Evolutionary conservation across 1,140 invertebrate species (phyloP), one percentile per base, ranked within the genome.

Genomic region (Trichonephila clavipes): DNA sequence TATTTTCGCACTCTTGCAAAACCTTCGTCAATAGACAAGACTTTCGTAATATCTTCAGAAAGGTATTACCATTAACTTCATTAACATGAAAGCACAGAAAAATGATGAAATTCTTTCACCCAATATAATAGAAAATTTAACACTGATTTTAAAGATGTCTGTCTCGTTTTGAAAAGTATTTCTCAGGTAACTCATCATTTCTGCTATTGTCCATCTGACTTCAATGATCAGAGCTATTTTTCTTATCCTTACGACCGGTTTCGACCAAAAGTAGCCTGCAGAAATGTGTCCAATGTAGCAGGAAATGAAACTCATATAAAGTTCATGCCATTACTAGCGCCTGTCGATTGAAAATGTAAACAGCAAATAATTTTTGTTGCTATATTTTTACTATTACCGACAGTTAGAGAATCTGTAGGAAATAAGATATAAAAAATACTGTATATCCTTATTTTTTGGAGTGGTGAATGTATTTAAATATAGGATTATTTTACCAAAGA

Each of bases 301-400:
- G 90, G 34, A 92, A 92, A 92, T 92, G 90, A 92, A 92, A 59
- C n/a, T 51, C 24, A 72, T 18, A 51, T 51, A 51, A 51, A 64
- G 18, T 59, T 59, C 16, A 24, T 85, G 90, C 59, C 61, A 69
- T 28, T 92, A 85, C 61, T 85, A 81, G 62, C 61, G 58, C 58
- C 90, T 92, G 85, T 83, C 81, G 81, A 83, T 61, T 92, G 21
- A 64, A 64, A 83, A 62, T 40, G 61, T 92, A 92, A 92, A 92
- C 81, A 92, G 28, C 59, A 40, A 81, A 83, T 34, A 58, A 83
- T 83, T 61, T 18, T 83, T 62, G 34, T 40, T 40, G 28, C 40
- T 28, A 77, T 40, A 1, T 40, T 34, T 18, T 40, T 28, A 77
- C 24, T 18, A 28, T 4, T 40, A 77, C 2, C 72, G 14, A 14